Evolutionary conservation across 2,113 vertebrate species (phyloP), one percentile per base, ranked within the genome.

Genomic region (Tachycineta bicolor): DNA sequence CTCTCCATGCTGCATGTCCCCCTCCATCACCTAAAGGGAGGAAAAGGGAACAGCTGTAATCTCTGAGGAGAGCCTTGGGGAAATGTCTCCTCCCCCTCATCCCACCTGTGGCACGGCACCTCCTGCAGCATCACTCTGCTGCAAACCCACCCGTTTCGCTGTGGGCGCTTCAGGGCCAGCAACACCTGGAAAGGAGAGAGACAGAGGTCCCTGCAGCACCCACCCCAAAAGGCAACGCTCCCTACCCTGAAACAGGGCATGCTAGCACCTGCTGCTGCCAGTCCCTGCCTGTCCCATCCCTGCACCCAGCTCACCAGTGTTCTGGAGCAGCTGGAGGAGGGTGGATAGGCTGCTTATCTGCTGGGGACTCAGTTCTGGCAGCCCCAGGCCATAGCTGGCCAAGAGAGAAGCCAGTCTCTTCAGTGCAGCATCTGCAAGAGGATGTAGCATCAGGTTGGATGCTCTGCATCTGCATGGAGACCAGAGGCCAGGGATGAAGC

Each of bases 291-390:
- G 29, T 55, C 58, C 86, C 4, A 1, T 20, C 25, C 65, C 73
- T 29, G 41, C 0, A 3, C 4, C 25, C 55, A 1, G 8, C 97
- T 98, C 93, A 98, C 98, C 97, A 31, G 80, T 93, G 84, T 84
- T 97, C 90, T 96, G 98, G 69, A 98, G 97, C 69, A 99, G 96
- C 93, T 98, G 98, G 58, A 99, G 97, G 37, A 99, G 97, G 25
- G 98, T 83, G 1, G 98, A 98, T 19, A 99, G 97, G 64, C 98
- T 98, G 89, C 98, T 98, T 58, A 99, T 98, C 96, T 99, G 99
- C 92, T 99, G 98, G 6, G 98, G 98, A 73, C 97, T 99, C 94
- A 99, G 97, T 56, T 99, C 98, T 11, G 97, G 98, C 65, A 99
- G 98, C 39, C 98, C 98, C 29, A 99, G 91, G 16, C 98, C 97